Conservation (phyloP, 2,113 vertebrate species). For the Mungos mungo region DNA sequence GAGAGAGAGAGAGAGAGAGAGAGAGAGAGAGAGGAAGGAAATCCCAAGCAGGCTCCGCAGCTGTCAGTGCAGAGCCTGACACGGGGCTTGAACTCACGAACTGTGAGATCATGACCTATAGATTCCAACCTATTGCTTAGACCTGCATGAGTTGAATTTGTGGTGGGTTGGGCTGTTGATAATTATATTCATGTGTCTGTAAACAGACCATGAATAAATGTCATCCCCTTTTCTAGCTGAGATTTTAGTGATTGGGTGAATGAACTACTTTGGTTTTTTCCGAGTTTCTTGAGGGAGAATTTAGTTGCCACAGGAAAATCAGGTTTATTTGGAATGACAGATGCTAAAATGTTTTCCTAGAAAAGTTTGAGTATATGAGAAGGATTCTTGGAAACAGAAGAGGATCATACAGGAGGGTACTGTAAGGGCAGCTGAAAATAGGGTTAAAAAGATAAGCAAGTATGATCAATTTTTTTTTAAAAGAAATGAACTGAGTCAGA, state of each 20-base stretch:
- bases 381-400: background rate
- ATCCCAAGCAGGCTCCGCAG: no score
- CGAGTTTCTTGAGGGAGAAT: background rate
- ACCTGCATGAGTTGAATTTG: background rate
- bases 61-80: no score
- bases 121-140: background rate
- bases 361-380: background rate
- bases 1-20: no score
- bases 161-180: background rate
- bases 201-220: background rate
- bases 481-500: background rate
- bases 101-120: no score
- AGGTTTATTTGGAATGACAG: background rate
- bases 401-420: background rate
- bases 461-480: background rate
- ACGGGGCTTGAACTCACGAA: no score
- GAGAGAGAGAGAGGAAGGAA: no score
- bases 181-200: background rate
- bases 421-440: background rate
- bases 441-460: background rate
- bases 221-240: background rate
- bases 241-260: background rate
- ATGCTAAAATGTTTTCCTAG: background rate
- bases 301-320: background rate
- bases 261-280: background rate